Percentiles rank a stretch among this genome's conserved stretches.
Evolutionary conservation across 2,888 invertebrate genomes (phyloP).

Genomic region (Pammene aurita): DNA sequence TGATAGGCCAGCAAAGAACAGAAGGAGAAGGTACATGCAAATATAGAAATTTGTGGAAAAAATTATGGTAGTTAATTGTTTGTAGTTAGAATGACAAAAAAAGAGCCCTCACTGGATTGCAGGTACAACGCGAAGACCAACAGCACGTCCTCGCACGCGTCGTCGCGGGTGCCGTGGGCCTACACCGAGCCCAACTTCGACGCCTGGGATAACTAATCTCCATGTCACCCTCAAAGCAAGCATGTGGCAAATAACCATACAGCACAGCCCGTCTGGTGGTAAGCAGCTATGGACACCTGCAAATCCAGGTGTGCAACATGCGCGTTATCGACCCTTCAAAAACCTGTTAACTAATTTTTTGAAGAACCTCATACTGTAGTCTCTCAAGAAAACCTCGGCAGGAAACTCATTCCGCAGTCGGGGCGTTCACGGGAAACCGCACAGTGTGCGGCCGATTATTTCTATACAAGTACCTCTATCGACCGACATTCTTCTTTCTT

Average conservation of each 20-base stretch:
- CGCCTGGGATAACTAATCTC: constrained; percentile 67
- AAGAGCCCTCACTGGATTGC: constrained; percentile 47
- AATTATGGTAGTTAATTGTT: not conserved
- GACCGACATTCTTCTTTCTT: not conserved
- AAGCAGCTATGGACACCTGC: too few species aligned
- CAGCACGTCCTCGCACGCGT: constrained; percentile 66
- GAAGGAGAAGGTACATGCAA: too few species aligned
- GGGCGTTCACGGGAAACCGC: too few species aligned
- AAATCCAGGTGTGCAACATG: too few species aligned
- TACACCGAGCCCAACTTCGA: constrained; percentile 65
- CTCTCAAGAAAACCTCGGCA: too few species aligned
- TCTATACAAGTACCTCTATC: not conserved
- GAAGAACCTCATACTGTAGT: too few species aligned
- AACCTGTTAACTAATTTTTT: too few species aligned
- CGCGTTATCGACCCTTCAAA: too few species aligned
- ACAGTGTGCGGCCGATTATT: not conserved
- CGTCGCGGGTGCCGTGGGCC: constrained; percentile 74
- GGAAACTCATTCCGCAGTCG: too few species aligned
- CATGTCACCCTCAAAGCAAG: constrained; percentile 1
- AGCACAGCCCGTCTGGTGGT: too few species aligned
- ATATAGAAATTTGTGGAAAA: too few species aligned
- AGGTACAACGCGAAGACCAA: constrained; percentile 73
- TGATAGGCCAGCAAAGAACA: too few species aligned
- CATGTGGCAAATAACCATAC: not conserved
- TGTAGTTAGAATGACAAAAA: not conserved